Evolutionary conservation across 2,888 invertebrate genomes (phyloP), one percentile per base, ranked within the genome.

Genomic region (Sclerodermus sp.): DNA sequence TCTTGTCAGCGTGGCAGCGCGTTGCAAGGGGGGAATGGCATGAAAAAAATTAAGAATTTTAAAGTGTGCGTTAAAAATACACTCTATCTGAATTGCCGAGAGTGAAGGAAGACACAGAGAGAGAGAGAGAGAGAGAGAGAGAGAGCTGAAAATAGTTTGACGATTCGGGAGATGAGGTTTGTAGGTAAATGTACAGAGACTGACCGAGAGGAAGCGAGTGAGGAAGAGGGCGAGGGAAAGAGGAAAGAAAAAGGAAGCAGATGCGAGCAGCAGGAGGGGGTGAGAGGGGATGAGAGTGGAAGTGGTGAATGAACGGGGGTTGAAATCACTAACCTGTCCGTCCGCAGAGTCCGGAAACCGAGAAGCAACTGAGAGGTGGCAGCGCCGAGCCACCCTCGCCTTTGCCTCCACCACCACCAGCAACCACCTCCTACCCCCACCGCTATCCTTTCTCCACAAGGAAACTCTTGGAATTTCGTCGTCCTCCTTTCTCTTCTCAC

Each of bases 261-360:
- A n/a, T n/a, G n/a, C n/a, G 47, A 49, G 38, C 42, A 23, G 46
- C 18, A 47, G 49, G 49, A 38, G 51, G 50, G 52, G 52, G 55
- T 47, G 48, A 42, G 55, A 53, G 34, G 12, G 60, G 51, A 52
- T 58, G 51, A 54, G 47, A 42, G 51, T 54, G 49, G 52, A 57
- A 53, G 49, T 64, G 64, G 64, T 68, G 67, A 69, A 69, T 69
- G 68, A 69, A 68, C 65, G 68, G 45, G 51, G 57, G 48, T 57
- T 44, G 60, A 57, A 68, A 59, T 60, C 60, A 73, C 73, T 66
- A 66, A 72, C 68, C 71, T 69, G 68, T 62, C 62, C 57, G 69
- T 71, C 70, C 70, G 71, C 65, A 67, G 68, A 67, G 74, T 74
- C 71, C 74, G 73, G 73, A 74, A 74, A 73, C 71, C 68, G 67